These are phyloP conservation scores for Engystomops pustulosus DNA, from an alignment of 2,113 vertebrate species.

Conservation along the genomic window DNA sequence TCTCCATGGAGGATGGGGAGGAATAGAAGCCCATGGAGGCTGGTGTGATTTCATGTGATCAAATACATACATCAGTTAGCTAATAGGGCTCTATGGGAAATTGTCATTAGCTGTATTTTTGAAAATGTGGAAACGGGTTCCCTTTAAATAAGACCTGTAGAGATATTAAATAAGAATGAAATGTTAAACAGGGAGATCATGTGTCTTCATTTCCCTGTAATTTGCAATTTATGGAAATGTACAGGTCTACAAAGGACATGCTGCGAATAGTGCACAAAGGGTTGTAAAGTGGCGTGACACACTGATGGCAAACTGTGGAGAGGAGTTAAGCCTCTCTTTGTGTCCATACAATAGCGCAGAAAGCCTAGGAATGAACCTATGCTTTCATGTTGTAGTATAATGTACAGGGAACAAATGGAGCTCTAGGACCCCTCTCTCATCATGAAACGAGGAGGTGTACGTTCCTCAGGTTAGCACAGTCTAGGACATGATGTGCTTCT, in stretches of 20 bases:
- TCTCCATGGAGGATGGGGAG: too few relatives aligned
- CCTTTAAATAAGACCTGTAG: too few relatives aligned
- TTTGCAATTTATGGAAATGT: not conserved
- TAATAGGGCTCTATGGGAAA: too few relatives aligned
- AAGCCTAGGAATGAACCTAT: conserved; percentile 24
- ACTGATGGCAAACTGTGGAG: conserved; percentile 39
- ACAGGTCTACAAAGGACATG: conserved; percentile 13
- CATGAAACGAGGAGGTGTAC: not conserved
- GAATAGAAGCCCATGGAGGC: too few relatives aligned
- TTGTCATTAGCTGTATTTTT: too few relatives aligned
- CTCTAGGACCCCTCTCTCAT: conserved; percentile 2
- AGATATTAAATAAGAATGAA: too few relatives aligned
- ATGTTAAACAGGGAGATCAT: not conserved
- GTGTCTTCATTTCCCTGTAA: not conserved
- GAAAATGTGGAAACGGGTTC: too few relatives aligned
- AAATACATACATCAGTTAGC: too few relatives aligned
- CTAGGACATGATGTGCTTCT: not conserved
- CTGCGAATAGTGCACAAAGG: conserved; percentile 17
- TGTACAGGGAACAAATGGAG: conserved; percentile 7
- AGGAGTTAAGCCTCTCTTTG: conserved; percentile 33
- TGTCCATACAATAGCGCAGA: conserved; percentile 26
- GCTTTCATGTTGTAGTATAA: conserved; percentile 19
- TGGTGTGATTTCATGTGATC: too few relatives aligned
- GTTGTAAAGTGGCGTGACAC: conserved; percentile 14
- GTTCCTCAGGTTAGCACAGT: not conserved